Base-by-base conservation (phyloP, 2,797 vertebrate species). In the Malacoraja senta region DNA sequence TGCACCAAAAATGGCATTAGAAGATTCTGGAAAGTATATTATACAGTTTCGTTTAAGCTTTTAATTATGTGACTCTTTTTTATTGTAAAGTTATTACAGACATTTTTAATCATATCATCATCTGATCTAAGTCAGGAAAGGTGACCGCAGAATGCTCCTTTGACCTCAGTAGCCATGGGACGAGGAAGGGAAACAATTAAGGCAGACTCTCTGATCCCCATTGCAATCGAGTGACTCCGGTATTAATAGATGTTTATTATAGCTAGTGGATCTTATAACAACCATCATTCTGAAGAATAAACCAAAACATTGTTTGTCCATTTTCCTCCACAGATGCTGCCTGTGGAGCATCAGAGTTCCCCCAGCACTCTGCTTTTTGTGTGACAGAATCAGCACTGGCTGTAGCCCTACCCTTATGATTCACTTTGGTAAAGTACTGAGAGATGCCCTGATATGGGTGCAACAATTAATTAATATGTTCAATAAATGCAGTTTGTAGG, bases 171-270 rank as follows among this genome's bases (percentile, higher is more conserved):
- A 86, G 61, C 83, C 53, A 86, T 32, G 4, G 83, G 29, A 86
- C n/a, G n/a, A 86, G 83, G 58, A 86, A 86, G 58, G 83, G 53
- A 63, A 86, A n/a, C 83, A 86, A 17, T 32, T 86, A 53, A 86
- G 13, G 29, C 53, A 86, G 26, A 86, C 26, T 13, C 15, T 24
- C 83, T 32, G 26, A 3, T 86, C 83, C 26, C 61, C 12, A 86
- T 7, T 12, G 61, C 83, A n/a, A 63, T 63, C 58, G 15, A 58
- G 4, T 86, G 83, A 84, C 26, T 10, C 12, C n/a, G n/a, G n/a
- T 9, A 84, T 63, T 61, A 3, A 8, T 61, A 24, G 12, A 24
- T 26, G 24, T 84, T 8, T 84, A 58, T 58, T 26, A 58, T 10
- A 84, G 81, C 58, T 1, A 1, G 58, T 63, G 83, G 83, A n/a